phyloP scores from a whole-genome alignment of 2,797 vertebrate genomes.

The Tadarida brasiliensis region DNA sequence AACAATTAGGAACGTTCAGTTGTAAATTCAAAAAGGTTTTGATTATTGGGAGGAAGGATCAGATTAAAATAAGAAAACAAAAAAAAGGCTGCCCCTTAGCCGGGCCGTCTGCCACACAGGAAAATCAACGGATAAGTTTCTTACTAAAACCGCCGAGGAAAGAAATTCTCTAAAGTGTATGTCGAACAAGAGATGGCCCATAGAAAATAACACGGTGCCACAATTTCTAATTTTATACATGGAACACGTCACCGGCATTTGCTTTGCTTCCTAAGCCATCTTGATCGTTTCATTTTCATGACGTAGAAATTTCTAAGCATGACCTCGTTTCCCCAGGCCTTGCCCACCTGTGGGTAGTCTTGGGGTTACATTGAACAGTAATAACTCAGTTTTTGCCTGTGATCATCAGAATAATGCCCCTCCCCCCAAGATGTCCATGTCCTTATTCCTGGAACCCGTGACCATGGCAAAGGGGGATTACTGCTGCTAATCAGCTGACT shows the following conservation, averaged over 20 bases:
- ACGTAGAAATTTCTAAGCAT: not conserved
- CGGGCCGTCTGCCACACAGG: not conserved
- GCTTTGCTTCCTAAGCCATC: not conserved
- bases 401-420: not conserved
- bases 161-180: not conserved
- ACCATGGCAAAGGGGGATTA: not conserved
- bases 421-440: not conserved
- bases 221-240: not conserved
- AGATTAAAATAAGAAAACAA: not conserved
- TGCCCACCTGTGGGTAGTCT: not conserved
- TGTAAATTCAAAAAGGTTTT: slow-evolving; percentile 2
- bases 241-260: not conserved
- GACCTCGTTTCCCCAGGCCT: not conserved
- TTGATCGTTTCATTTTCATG: not conserved
- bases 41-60: not conserved
- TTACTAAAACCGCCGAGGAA: not conserved
- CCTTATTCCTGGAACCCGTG: not conserved
- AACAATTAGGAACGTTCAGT: not conserved
- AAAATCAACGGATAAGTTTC: not conserved
- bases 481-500: not conserved
- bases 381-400: not conserved
- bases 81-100: not conserved
- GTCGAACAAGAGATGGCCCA: not conserved
- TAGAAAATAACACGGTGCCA: not conserved
- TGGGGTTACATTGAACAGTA: not conserved